A percentile compares a stretch with the other conserved stretches of the same genome.
Conservation (phyloP, 2,888 invertebrate species). For the Calameuta filiformis region DNA sequence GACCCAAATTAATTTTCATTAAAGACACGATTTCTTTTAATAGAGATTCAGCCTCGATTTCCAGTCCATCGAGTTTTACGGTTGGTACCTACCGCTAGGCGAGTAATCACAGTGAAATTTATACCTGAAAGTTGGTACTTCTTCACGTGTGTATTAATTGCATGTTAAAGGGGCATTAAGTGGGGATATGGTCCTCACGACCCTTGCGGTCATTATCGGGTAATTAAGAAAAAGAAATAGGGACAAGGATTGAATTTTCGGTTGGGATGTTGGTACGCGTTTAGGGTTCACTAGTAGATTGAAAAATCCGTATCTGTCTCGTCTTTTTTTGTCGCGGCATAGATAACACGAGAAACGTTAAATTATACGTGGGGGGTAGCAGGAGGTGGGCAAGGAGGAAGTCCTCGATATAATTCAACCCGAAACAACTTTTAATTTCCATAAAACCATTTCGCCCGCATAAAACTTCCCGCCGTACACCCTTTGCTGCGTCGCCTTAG, state of each 20-base stretch:
- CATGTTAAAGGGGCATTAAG: background rate
- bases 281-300: background rate
- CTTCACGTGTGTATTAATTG: background rate
- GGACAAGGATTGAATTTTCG: background rate
- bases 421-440: slow-evolving; percentile 56
- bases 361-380: slow-evolving; percentile 20
- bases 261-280: background rate
- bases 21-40: background rate
- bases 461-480: slow-evolving; percentile 31
- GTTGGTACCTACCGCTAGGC: background rate
- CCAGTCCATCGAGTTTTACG: background rate
- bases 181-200: background rate
- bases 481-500: slow-evolving; percentile 3
- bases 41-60: background rate
- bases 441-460: slow-evolving; percentile 46
- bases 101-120: background rate
- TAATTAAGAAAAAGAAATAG: background rate
- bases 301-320: background rate
- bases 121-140: background rate
- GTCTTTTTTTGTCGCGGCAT: background rate
- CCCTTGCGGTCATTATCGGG: background rate
- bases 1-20: background rate
- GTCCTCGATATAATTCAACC: slow-evolving; percentile 41
- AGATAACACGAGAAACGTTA: slow-evolving; percentile 8
- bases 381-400: background rate